Base-by-base conservation (phyloP, 92 coral and sea anemone species). In the Montipora capitata region DNA sequence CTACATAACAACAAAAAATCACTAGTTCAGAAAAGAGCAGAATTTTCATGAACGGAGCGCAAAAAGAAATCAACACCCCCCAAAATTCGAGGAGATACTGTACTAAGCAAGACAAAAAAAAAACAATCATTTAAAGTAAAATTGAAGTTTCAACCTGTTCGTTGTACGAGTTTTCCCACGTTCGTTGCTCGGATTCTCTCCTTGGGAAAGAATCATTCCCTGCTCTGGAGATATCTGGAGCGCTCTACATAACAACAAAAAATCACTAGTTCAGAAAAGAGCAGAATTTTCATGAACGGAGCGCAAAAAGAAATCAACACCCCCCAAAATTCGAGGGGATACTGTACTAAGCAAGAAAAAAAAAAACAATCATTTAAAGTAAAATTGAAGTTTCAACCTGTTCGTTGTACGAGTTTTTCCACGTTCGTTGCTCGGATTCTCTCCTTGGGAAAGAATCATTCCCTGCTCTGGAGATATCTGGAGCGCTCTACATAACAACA, bases 401-500 rank as follows among this genome's bases (percentile, higher is more conserved):
- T 40, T 82, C 79, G 13, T 69, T 35, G 20, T 82, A 59, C 6
- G 52, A 48, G 10, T 57, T 69, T 17, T 87, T 67, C 9, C 78
- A 72, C 54, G 38, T 83, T 45, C 74, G 61, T 86, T 77, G 74
- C 10, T 87, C 86, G 43, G 85, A 41, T 57, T 85, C 90, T 54
- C 73, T 64, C 4, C 93, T 68, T 13, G 63, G 45, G 69, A 74
- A 64, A 3, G 48, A 78, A 45, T 90, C 90, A 35, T 48, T 78
- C 20, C 62, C 68, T 0, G 89, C 68, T 56, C 85, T 78, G 41
- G 88, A 69, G 14, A 94, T 82, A 72, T 94, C 87, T 10, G 98
- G 98, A 3, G 83, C 94, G 82, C 98, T 90, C 98, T 95, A 81
- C 11, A 70, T 42, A 81, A 91, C 18, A 71, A 12, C 38, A 75